Conservation (phyloP, 2,888 invertebrate species). For the Netelia inedita region DNA sequence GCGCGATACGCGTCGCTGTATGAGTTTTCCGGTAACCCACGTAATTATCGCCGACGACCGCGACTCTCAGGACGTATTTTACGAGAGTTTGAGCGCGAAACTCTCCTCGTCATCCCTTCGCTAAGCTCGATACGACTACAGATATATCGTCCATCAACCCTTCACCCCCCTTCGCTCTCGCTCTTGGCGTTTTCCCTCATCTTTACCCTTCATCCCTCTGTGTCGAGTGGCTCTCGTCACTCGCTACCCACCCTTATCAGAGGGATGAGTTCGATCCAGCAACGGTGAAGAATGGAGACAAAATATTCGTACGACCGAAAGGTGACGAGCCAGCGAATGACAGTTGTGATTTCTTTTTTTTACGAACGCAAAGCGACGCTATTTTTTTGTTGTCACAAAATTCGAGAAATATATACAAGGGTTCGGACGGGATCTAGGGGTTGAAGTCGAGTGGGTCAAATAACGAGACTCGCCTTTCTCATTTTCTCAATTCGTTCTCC, state of each 20-base stretch:
- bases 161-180: not conserved
- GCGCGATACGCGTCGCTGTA: slow-evolving; percentile 2
- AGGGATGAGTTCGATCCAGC: not conserved
- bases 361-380: not conserved
- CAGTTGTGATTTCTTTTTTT: not conserved
- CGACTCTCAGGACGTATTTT: slow-evolving; percentile 26
- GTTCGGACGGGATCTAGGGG: not conserved
- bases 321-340: slow-evolving; percentile 26
- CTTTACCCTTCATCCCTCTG: slow-evolving; percentile 36
- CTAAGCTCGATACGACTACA: slow-evolving; percentile 12
- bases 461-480: slow-evolving; percentile 71
- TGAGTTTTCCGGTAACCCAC: slow-evolving; percentile 40
- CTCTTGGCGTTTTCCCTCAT: slow-evolving; percentile 23
- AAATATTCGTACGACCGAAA: not conserved
- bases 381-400: not conserved
- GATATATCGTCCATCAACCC: slow-evolving; percentile 4
- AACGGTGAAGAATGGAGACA: not conserved
- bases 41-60: slow-evolving; percentile 57
- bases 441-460: slow-evolving; percentile 35
- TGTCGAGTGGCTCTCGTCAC: slow-evolving; percentile 25
- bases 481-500: slow-evolving; percentile 6
- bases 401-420: not conserved
- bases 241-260: too few species aligned
- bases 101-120: slow-evolving; percentile 40
- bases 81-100: slow-evolving; percentile 26